Conservation (phyloP, 2,797 vertebrate species). For the Hemitrygon akajei region DNA sequence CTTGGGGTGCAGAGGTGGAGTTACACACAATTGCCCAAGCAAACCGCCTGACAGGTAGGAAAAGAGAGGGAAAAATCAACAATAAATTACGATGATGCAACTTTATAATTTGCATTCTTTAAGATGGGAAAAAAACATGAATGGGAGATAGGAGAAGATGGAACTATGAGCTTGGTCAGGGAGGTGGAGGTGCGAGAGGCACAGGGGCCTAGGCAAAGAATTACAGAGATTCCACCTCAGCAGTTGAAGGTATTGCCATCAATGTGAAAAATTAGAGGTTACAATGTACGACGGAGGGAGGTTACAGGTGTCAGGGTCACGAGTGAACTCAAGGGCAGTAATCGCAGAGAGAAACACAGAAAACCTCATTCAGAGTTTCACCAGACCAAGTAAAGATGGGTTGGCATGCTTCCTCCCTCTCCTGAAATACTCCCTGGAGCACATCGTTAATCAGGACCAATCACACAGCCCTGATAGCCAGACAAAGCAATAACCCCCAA, state of each 20-base stretch:
- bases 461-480: no score
- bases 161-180: neutral
- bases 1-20: conserved; percentile 74
- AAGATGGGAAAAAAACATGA: no score
- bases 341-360: no score
- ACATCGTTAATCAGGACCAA: no score
- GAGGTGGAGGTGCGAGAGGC: neutral
- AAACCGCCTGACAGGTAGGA: conserved; percentile 64
- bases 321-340: no score
- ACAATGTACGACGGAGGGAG: no score
- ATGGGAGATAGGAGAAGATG: neutral
- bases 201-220: neutral
- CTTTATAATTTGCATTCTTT: neutral
- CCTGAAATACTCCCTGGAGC: no score
- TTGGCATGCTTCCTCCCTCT: no score
- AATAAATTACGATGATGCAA: neutral
- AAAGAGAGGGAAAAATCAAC: neutral
- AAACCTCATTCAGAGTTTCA: no score
- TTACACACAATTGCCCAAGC: conserved; percentile 81
- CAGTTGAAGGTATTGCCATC: neutral
- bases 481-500: no score
- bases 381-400: no score
- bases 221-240: neutral
- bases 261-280: neutral
- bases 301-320: no score